phyloP scores from a whole-genome alignment of 2,797 vertebrate genomes.

The Acanthopagrus latus region DNA sequence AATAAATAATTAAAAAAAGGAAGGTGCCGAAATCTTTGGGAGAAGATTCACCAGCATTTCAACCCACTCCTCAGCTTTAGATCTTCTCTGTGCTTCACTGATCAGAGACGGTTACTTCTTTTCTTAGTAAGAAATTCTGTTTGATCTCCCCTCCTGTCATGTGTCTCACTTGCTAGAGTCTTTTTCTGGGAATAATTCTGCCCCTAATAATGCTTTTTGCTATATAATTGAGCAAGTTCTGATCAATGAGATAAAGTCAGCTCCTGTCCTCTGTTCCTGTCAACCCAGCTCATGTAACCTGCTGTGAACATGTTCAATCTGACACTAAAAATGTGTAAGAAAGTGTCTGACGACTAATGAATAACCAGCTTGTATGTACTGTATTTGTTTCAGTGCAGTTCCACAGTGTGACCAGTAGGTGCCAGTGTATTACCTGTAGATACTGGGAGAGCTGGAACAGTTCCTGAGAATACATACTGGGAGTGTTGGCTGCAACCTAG shows the following conservation, averaged over 20 bases:
- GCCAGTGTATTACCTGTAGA: slow-evolving; percentile 92
- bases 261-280: not conserved
- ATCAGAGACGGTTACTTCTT: not conserved
- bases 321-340: not conserved
- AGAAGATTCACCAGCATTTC: not conserved
- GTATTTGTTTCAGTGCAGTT: slow-evolving; percentile 4
- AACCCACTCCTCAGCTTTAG: not conserved
- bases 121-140: not conserved
- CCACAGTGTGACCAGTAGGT: slow-evolving; percentile 59
- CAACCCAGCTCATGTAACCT: no score
- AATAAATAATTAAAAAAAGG: not conserved
- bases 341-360: not conserved
- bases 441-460: slow-evolving; percentile 99
- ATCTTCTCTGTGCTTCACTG: not conserved
- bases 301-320: not conserved
- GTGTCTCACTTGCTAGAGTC: not conserved
- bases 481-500: slow-evolving; percentile 98
- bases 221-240: not conserved
- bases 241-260: not conserved
- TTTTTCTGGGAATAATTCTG: not conserved
- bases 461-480: slow-evolving; percentile 99
- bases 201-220: not conserved
- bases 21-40: not conserved
- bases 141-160: not conserved
- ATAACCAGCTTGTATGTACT: not conserved